Percentiles rank a stretch among this genome's conserved stretches.
Conservation (phyloP, 2,113 vertebrate species). For the Leptobrachium leishanense region DNA sequence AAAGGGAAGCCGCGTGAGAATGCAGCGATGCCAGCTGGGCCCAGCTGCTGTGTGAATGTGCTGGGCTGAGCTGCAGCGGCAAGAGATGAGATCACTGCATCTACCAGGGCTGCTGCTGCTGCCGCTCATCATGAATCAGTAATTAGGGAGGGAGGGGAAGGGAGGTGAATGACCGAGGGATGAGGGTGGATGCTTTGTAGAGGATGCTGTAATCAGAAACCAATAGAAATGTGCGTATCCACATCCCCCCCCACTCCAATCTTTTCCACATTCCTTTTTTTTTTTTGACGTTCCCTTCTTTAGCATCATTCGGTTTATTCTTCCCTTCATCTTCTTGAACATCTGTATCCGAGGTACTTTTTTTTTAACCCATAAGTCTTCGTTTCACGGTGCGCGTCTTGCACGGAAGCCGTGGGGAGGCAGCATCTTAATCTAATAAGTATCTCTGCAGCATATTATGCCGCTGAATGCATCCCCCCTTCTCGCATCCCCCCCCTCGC, state of each 20-base stretch:
- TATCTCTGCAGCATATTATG: not conserved
- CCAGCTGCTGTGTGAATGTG: constrained; percentile 48
- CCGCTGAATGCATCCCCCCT: too few relatives aligned
- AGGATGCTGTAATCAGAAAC: constrained; percentile 91
- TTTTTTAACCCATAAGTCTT: too few relatives aligned
- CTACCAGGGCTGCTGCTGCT: constrained; percentile 55
- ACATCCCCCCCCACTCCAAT: constrained; percentile 30
- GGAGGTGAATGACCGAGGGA: constrained; percentile 69
- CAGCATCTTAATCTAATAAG: not conserved
- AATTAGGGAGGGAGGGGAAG: constrained; percentile 72
- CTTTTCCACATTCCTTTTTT: constrained; percentile 21
- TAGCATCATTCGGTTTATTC: not conserved
- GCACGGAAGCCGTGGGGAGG: not conserved
- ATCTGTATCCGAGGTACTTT: not conserved
- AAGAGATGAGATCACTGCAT: constrained; percentile 83
- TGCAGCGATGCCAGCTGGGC: constrained; percentile 36
- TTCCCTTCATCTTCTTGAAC: not conserved
- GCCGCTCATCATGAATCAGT: constrained; percentile 73
- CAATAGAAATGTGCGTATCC: constrained; percentile 80
- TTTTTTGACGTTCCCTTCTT: constrained; percentile 48
- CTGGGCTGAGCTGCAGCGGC: constrained; percentile 62
- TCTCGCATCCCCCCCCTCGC: too few relatives aligned
- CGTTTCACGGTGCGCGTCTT: too few relatives aligned
- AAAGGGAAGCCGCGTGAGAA: constrained; percentile 54
- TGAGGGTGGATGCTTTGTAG: constrained; percentile 66